A percentile compares a stretch with the other conserved stretches of the same genome.
Conservation (phyloP, 2,113 vertebrate genomes). For the Pygoscelis adeliae region DNA sequence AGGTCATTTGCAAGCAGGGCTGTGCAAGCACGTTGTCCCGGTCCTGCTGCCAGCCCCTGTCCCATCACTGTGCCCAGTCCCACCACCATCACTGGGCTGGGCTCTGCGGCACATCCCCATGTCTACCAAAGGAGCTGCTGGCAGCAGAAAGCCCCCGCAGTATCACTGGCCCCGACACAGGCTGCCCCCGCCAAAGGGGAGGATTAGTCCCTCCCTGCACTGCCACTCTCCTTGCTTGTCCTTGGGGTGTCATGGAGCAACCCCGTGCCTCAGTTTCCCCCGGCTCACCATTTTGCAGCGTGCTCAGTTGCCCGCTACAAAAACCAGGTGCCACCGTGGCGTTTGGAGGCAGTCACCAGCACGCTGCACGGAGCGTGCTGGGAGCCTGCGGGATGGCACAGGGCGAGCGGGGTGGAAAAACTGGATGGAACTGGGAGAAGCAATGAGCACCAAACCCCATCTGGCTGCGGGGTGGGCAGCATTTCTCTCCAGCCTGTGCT, state of each 20-base stretch:
- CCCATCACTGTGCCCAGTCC: not conserved
- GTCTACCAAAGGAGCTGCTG: not conserved
- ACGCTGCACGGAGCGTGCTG: accelerated
- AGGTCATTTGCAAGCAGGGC: not conserved
- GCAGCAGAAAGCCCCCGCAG: not conserved
- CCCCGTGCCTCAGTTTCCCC: accelerated
- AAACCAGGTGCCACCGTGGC: accelerated
- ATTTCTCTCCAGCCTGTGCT: not conserved
- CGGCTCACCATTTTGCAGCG: not conserved
- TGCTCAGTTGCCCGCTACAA: accelerated
- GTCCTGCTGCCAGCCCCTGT: not conserved
- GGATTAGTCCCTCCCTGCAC: not conserved
- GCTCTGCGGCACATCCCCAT: not conserved
- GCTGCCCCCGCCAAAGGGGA: accelerated
- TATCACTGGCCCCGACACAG: accelerated
- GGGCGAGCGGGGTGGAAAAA: not conserved
- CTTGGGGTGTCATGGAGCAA: accelerated
- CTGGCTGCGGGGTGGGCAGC: not conserved
- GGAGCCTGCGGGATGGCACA: accelerated
- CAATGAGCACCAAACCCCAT: not conserved
- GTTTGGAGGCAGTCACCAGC: not conserved
- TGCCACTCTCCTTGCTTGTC: not conserved
- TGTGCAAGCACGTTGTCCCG: accelerated
- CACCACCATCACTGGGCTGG: accelerated
- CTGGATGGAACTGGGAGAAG: not conserved